Evolutionary conservation across 2,113 vertebrate genomes (phyloP).

Genomic region (Datnioides undecimradiatus): DNA sequence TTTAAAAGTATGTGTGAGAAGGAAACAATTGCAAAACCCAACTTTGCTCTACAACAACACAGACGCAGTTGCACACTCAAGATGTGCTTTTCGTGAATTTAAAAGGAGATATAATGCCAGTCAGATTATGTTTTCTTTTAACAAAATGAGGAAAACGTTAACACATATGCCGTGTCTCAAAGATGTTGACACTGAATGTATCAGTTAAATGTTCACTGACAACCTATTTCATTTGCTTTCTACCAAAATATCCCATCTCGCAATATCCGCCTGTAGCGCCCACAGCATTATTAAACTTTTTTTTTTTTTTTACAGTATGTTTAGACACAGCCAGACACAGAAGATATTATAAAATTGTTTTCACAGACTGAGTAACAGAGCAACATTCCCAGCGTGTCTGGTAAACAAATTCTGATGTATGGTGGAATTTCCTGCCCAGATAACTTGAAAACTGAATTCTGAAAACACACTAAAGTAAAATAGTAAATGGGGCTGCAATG

Average conservation of each 20-base stretch:
- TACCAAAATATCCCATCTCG: neutral
- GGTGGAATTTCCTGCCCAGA: neutral
- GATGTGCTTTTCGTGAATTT: too few relatives aligned
- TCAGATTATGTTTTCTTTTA: too few relatives aligned
- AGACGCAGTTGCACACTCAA: too few relatives aligned
- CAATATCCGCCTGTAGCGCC: neutral
- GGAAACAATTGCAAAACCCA: too few relatives aligned
- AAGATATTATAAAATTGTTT: neutral
- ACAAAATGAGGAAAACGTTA: neutral
- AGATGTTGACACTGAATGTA: neutral
- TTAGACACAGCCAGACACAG: neutral
- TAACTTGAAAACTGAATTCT: neutral
- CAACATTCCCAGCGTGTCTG: neutral
- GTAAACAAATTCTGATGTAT: neutral
- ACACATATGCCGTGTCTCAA: too few relatives aligned
- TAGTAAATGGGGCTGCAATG: neutral
- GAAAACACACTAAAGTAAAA: neutral
- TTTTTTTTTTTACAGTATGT: neutral
- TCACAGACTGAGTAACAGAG: neutral
- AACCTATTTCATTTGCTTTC: neutral
- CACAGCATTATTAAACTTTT: neutral
- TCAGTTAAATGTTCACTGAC: neutral
- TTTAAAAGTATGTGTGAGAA: too few relatives aligned
- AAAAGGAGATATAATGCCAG: too few relatives aligned
- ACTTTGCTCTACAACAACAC: too few relatives aligned